A percentile compares a stretch with the other conserved stretches of the same genome.
These are phyloP conservation scores for Eriocheir sinensis DNA, from an alignment of 1,140 invertebrate species.

Conservation along the genomic window DNA sequence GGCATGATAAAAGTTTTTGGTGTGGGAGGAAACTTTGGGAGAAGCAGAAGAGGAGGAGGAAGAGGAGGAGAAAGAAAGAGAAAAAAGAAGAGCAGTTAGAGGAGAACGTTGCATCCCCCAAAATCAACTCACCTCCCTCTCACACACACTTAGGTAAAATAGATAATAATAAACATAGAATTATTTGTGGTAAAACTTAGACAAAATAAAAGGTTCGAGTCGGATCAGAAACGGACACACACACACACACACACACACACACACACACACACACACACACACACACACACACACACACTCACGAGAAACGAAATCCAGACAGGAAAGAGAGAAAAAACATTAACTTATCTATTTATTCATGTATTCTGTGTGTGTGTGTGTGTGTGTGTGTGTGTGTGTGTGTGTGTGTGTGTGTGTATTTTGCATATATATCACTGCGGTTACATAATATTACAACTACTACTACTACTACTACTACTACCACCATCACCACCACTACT, in stretches of 20 bases:
- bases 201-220: too few relatives aligned
- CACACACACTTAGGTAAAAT: too few relatives aligned
- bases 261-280: conserved; percentile 5
- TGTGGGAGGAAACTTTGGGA: not conserved
- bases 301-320: not conserved
- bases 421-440: too few relatives aligned
- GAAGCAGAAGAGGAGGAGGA: not conserved
- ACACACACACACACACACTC: not conserved
- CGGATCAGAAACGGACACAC: too few relatives aligned
- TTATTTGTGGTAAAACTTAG: too few relatives aligned
- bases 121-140: too few relatives aligned
- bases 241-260: conserved; percentile 6
- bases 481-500: not conserved
- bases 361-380: not conserved
- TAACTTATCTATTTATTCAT: conserved; percentile 5
- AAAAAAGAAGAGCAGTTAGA: not conserved
- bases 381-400: conserved; percentile 10
- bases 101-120: too few relatives aligned
- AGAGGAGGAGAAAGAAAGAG: too few relatives aligned
- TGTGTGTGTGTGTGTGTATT: conserved; percentile 17
- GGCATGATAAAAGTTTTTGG: not conserved
- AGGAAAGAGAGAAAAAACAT: not conserved
- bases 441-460: not conserved
- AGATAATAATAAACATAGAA: too few relatives aligned
- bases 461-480: not conserved